A percentile compares a stretch with the other conserved stretches of the same genome.
Conservation (phyloP, 2,888 invertebrate species). For the Holacanthella duospinosa region DNA sequence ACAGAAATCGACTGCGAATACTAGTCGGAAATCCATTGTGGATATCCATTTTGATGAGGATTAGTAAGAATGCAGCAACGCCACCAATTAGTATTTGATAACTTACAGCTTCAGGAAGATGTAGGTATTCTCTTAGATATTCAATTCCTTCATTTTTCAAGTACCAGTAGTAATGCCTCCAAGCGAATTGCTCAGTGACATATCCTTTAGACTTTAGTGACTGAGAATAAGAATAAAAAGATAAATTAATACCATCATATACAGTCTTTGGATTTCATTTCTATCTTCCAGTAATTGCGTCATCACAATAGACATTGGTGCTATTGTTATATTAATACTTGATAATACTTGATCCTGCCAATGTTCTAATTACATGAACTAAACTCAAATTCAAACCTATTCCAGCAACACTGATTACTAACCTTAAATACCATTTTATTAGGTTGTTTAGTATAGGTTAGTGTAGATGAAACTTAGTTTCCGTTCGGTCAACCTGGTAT, state of each 20-base stretch:
- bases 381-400: no score
- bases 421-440: no score
- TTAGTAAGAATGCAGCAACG: no score
- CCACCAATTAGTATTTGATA: slow-evolving; percentile 6
- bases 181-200: slow-evolving; percentile 99
- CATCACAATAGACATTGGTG: no score
- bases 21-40: not conserved
- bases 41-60: not conserved
- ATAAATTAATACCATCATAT: not conserved
- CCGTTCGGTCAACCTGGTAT: no score
- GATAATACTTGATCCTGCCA: no score
- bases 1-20: not conserved
- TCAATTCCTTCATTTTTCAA: slow-evolving; percentile 97
- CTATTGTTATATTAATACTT: no score
- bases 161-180: slow-evolving; percentile 99
- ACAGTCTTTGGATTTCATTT: not conserved
- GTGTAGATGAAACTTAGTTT: no score
- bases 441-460: no score
- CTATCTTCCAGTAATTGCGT: no score
- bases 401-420: no score
- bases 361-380: no score
- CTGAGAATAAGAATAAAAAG: slow-evolving; percentile 42
- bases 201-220: slow-evolving; percentile 91
- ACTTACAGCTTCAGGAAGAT: slow-evolving; percentile 76
- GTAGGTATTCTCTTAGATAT: slow-evolving; percentile 86